Base-by-base conservation (phyloP, 2,797 vertebrate genomes). In the Gymnopithys bicolor region DNA sequence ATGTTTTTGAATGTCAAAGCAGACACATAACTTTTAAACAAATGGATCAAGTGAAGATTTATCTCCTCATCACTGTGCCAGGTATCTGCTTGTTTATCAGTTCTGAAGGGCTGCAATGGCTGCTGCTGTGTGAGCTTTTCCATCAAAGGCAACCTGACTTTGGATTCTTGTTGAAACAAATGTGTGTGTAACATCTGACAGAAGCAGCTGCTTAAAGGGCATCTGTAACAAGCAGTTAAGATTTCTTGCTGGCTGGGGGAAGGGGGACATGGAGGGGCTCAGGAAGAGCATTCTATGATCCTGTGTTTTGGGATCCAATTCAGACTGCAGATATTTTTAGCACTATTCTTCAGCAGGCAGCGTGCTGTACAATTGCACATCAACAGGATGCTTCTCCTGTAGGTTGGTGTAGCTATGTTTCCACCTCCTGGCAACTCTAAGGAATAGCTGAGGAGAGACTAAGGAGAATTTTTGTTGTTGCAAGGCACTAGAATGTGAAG, bases 371-470 rank as follows among this genome's bases (percentile, higher is more conserved):
- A 30, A 49, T 45, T 41, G 19, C 78, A 84, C 35, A 62, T 6
- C 49, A 74, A 19, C 60, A 11, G 0, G 5, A 33, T 28, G 78
- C 67, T 67, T 59, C 85, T 69, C 15, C 21, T 17, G 3, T 10
- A 32, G 51, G 23, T 70, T 60, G 32, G 76, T 94, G 92, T 90
- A 91, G 82, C 89, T 87, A 49, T 92, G 87, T 95, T 96, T 96
- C 95, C 96, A 94, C 85, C 95, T 96, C 67, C 94, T 95, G 95
- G 95, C 70, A 53, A 5, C 71, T 74, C 2, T 6, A 23, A 76
- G 92, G 82, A 96, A 94, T 76, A 92, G 73, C 93, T 81, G 79
- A 69, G 81, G 86, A 90, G 59, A 88, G 51, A 25, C 16, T 32
- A 43, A 58, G 28, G 25, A 69, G 66, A 59, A 25, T 49, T 11